These are phyloP conservation scores for Mya arenaria DNA, from an alignment of 1,140 invertebrate species.

Conservation along the genomic window DNA sequence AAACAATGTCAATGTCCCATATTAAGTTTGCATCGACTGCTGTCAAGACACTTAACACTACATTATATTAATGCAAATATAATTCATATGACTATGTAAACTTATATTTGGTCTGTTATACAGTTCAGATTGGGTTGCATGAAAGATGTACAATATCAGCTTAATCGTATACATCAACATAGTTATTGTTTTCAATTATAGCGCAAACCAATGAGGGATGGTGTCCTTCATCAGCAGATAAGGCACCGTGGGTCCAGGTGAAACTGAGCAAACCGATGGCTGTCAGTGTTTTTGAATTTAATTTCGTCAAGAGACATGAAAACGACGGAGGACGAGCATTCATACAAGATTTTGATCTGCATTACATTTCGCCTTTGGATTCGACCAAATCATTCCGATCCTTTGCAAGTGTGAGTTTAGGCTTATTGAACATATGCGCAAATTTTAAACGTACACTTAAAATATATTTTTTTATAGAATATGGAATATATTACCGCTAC, in stretches of 20 bases:
- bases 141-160: too few relatives aligned
- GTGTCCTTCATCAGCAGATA: slow-evolving; percentile 14
- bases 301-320: not conserved
- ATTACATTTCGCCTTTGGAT: slow-evolving; percentile 36
- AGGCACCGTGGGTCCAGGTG: slow-evolving; percentile 22
- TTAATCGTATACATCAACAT: not conserved
- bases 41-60: too few relatives aligned
- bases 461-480: too few relatives aligned
- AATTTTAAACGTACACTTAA: too few relatives aligned
- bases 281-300: slow-evolving; percentile 35
- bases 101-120: not conserved
- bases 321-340: not conserved
- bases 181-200: not conserved
- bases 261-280: slow-evolving; percentile 35
- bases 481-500: too few relatives aligned
- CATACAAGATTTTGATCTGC: slow-evolving; percentile 38
- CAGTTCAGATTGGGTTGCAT: not conserved
- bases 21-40: not conserved
- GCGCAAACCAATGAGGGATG: slow-evolving; percentile 15
- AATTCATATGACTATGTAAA: not conserved
- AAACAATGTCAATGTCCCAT: not conserved
- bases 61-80: not conserved
- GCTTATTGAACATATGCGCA: not conserved
- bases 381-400: slow-evolving; percentile 25
- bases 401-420: slow-evolving; percentile 6